These are phyloP conservation scores for Lasiurus borealis DNA, from an alignment of 2,113 vertebrate species.

Conservation along the genomic window DNA sequence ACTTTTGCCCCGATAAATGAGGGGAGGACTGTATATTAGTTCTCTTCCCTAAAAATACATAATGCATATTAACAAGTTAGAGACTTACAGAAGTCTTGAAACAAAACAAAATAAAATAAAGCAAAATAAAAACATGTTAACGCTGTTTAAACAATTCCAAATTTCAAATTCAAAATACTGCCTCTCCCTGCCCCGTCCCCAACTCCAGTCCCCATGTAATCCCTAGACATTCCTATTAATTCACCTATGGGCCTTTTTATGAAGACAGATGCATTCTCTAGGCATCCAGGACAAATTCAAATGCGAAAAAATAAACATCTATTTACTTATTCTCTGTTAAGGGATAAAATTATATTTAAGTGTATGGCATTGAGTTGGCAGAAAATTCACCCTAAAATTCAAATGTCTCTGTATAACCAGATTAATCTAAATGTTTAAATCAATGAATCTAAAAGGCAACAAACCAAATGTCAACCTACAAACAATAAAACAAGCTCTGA, in stretches of 20 bases:
- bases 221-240: neutral
- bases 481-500: neutral
- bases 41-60: neutral
- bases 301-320: neutral
- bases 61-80: neutral
- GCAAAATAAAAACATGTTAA: neutral
- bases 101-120: neutral
- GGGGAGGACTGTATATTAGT: neutral
- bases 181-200: too few species aligned
- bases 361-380: neutral
- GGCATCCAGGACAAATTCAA: neutral
- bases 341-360: neutral
- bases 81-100: neutral
- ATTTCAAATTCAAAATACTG: neutral
- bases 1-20: neutral
- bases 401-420: neutral
- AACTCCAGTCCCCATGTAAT: fast-evolving
- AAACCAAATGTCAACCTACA: neutral
- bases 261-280: neutral
- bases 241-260: neutral
- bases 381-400: neutral
- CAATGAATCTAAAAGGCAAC: neutral
- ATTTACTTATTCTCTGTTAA: neutral
- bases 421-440: neutral
- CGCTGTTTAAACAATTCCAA: neutral